Evolutionary conservation across 2,888 invertebrate genomes (phyloP), one percentile per base, ranked within the genome.

Genomic region (Cryptophagus acutangulus): DNA sequence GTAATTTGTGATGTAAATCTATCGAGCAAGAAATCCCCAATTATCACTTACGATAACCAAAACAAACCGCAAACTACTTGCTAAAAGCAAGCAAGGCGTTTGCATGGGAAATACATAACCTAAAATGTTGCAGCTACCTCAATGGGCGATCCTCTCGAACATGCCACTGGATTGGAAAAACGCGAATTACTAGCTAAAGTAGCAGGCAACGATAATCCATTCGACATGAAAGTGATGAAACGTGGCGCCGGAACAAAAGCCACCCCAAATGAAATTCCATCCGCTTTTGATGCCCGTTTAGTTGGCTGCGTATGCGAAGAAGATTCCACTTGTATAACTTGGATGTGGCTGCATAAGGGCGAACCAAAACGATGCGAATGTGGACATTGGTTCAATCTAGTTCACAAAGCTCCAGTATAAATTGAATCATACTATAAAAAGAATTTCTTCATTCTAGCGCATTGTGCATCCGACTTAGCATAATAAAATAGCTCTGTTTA

Each of bases 261-360:
- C 17, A 74, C 77, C 52, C 96, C 96, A 41, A 95, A 88, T 53
- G 71, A 89, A 52, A 86, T 97, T 59, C 92, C 93, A 45, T 94
- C 95, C 37, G 85, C 87, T 59, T 89, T 86, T 56, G 87, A 89
- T 38, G 84, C 87, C 41, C 84, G 96, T 59, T 78, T 96, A 54
- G 82, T 97, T 52, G 96, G 96, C 46, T 97, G 97, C 71, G 80
- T 95, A 70, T 97, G 96, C 69, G 92, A 96, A 71, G 93, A 94
- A 70, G 96, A 96, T 65, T 80, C 90, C 36, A 83, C 87, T 40
- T 75, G 80, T 47, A 81, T 97, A 54, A 87, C 84, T 65, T 97
- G 93, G 91, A 91, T 96, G 84, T 92, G 93, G 87, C 73, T 97
- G 60, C 85, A 94, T 69, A 82, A 84, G 74, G 95, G 88, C 25